A percentile compares a stretch with the other conserved stretches of the same genome.
These are phyloP conservation scores for Cebuella pygmaea DNA, from an alignment of 2,797 vertebrate species.

Conservation along the genomic window DNA sequence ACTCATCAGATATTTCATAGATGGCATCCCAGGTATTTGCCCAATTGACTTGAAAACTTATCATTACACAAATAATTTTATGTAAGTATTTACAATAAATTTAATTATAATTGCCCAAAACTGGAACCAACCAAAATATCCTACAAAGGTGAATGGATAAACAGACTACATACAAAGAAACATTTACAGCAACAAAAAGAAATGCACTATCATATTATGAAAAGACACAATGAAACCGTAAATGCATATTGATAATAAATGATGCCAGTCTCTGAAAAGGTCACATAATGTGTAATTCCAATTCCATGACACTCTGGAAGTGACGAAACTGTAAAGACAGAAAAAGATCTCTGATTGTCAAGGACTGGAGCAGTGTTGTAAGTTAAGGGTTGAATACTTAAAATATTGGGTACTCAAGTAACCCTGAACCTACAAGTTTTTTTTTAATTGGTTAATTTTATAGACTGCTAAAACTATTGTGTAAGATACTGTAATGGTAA, in stretches of 20 bases:
- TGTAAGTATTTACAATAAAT: background rate
- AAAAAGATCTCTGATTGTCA: background rate
- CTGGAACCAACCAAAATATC: background rate
- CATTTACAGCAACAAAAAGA: background rate
- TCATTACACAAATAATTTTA: background rate
- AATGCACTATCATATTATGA: background rate
- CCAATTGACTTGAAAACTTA: background rate
- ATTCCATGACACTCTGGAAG: background rate
- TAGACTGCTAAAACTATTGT: background rate
- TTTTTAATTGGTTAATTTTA: too few species aligned
- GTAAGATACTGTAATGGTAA: background rate
- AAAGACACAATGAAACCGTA: background rate
- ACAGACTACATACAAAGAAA: background rate
- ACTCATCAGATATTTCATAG: background rate
- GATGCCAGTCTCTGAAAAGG: background rate
- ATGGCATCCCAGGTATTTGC: background rate
- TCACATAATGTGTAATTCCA: background rate
- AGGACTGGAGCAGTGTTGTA: accelerated
- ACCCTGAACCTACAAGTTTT: too few species aligned
- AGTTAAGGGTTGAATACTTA: background rate
- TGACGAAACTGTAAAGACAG: background rate
- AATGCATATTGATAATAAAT: background rate
- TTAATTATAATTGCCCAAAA: background rate
- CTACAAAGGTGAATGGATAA: background rate
- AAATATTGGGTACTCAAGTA: too few species aligned